These are phyloP conservation scores for Cephus sareptanus DNA, from an alignment of 2,888 invertebrate species.

Conservation along the genomic window DNA sequence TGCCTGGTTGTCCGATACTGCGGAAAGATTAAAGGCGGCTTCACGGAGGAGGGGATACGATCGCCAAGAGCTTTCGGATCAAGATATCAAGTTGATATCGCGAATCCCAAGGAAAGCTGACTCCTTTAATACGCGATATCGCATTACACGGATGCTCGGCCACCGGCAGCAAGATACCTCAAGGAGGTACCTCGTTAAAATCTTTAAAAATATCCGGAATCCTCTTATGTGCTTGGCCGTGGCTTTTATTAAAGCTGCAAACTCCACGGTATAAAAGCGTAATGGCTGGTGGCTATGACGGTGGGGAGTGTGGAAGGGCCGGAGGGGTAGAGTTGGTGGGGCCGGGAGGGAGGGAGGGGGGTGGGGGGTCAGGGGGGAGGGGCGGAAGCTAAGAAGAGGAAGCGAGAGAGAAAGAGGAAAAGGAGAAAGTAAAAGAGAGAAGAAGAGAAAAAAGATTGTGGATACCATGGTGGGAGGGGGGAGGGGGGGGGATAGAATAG, in stretches of 20 bases:
- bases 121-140: constrained; percentile 16
- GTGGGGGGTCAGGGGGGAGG: constrained; percentile 6
- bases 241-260: constrained; percentile 43
- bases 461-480: neutral
- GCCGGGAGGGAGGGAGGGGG: fast-evolving
- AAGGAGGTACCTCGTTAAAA: constrained; percentile 39
- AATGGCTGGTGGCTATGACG: constrained; percentile 25
- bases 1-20: neutral
- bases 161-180: constrained; percentile 23
- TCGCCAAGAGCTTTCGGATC: neutral
- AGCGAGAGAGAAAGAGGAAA: constrained; percentile 5
- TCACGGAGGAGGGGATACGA: neutral
- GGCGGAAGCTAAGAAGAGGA: constrained; percentile 2
- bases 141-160: constrained; percentile 27
- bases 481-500: neutral
- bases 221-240: constrained; percentile 36
- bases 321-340: neutral
- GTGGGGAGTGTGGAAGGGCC: constrained; percentile 12
- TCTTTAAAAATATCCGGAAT: constrained; percentile 45
- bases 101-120: neutral
- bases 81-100: neutral
- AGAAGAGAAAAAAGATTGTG: constrained; percentile 25
- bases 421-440: constrained; percentile 13
- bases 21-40: neutral
- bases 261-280: constrained; percentile 38